Base-by-base conservation (phyloP, 2,797 vertebrate species). In the Limosa lapponica region DNA sequence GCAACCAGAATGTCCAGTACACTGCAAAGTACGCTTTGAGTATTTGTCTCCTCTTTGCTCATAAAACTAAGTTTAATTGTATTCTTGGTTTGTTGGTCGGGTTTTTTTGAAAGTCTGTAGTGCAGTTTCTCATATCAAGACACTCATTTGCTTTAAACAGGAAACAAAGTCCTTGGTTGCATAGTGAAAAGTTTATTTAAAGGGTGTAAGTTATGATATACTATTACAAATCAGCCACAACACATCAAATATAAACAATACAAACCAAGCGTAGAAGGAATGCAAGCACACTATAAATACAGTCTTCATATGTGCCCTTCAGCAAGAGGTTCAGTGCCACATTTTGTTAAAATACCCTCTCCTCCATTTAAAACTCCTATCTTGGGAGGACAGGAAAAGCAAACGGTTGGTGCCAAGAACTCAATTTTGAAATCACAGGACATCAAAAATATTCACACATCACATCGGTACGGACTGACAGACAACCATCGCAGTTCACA, bases 111-210 rank as follows among this genome's bases (percentile, higher is more conserved):
- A 83, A 54, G 22, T n/a, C 48, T 77, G 34, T 41, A 82, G 43
- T 58, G 71, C 24, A 61, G 13, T 88, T 77, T 82, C 74, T 75
- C 41, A 13, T 43, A 58, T 55, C 14, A 58, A 84, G 51, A 83
- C 30, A 74, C 4, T 62, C 9, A 18, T 23, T 89, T 72, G 64
- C 37, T 75, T 89, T 82, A 64, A 78, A 89, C 16, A 87, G 24
- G 89, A 97, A 73, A 95, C 69, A 41, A 51, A 89, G 30, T 39
- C 90, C 71, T 84, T 84, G 59, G 87, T 93, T 98, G 96, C 97
- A 98, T 96, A 98, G 97, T 97, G 97, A 97, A 98, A 98, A 97
- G 52, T 98, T 98, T 98, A 98, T 98, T 98, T 96, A 96, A 97
- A 96, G 79, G 67, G 87, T 91, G 3, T 91, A 96, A 95, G 86